These are phyloP conservation scores for Pterocles gutturalis DNA, from an alignment of 2,113 vertebrate genomes.

Conservation along the genomic window DNA sequence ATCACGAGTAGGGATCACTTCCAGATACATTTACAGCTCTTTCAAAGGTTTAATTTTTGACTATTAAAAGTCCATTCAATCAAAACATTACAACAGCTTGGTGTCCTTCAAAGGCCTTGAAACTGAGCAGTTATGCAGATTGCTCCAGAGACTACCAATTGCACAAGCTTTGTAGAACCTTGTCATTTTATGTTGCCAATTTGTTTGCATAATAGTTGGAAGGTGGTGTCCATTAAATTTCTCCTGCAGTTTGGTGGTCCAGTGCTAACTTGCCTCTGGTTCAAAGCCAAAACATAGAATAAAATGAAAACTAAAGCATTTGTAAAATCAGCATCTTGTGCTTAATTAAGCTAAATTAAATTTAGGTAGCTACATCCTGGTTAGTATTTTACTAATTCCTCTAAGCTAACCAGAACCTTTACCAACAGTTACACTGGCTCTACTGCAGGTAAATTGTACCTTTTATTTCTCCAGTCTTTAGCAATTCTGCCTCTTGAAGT, in stretches of 20 bases:
- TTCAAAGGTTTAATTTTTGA: background rate
- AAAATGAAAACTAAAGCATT: background rate
- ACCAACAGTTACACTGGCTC: background rate
- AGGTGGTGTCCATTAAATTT: background rate
- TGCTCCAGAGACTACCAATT: background rate
- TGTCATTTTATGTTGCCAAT: background rate
- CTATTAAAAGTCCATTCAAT: background rate
- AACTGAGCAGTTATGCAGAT: background rate
- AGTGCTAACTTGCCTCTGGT: background rate
- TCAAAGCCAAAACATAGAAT: background rate
- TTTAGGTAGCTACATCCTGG: background rate
- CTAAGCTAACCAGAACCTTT: background rate
- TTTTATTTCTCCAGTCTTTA: background rate
- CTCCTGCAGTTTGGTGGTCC: background rate
- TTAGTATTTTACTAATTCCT: background rate
- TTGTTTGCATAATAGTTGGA: constrained; percentile 27
- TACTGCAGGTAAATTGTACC: background rate
- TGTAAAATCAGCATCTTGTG: background rate
- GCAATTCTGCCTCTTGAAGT: background rate
- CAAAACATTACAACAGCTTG: background rate
- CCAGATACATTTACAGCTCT: background rate
- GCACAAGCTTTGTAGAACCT: background rate
- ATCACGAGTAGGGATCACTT: background rate
- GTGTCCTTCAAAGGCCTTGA: background rate
- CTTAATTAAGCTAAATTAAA: background rate